Conservation (phyloP, 2,888 invertebrate genomes). For the Apamea monoglypha region DNA sequence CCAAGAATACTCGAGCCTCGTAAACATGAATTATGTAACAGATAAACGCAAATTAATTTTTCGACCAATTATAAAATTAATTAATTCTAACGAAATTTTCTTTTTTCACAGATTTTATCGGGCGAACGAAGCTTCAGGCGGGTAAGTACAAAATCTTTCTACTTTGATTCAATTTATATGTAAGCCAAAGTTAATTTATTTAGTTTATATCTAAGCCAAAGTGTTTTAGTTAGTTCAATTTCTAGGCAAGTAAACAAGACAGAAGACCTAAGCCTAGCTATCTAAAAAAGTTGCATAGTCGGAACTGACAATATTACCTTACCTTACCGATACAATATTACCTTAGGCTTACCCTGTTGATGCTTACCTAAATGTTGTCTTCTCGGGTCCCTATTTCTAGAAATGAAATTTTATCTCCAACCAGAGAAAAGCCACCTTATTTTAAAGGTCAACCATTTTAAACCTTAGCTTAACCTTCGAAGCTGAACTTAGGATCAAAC, state of each 20-base stretch:
- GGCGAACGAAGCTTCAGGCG: not conserved
- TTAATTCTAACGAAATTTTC: slow-evolving; percentile 27
- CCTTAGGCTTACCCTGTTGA: not conserved
- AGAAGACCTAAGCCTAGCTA: not conserved
- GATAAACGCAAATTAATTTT: slow-evolving; percentile 13
- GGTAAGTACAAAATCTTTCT: slow-evolving; percentile 23
- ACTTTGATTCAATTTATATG: not conserved
- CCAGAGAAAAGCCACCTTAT: not conserved
- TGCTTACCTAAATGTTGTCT: not conserved
- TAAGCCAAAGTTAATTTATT: not conserved
- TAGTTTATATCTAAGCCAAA: not conserved
- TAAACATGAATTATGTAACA: not conserved
- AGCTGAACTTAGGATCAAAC: not conserved
- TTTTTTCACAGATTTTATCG: slow-evolving; percentile 45
- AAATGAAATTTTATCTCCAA: not conserved
- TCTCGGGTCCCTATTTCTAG: not conserved
- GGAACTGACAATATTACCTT: not conserved
- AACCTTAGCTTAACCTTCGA: not conserved
- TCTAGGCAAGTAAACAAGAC: not conserved
- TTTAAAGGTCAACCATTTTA: slow-evolving; percentile 8
- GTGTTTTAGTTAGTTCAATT: not conserved
- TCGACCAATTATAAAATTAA: slow-evolving; percentile 17
- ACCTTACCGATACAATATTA: not conserved
- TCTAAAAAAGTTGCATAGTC: not conserved
- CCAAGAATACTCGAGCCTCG: not conserved